Conservation (phyloP, 2,888 invertebrate species). For the Vannuccia rotundouncinata region DNA sequence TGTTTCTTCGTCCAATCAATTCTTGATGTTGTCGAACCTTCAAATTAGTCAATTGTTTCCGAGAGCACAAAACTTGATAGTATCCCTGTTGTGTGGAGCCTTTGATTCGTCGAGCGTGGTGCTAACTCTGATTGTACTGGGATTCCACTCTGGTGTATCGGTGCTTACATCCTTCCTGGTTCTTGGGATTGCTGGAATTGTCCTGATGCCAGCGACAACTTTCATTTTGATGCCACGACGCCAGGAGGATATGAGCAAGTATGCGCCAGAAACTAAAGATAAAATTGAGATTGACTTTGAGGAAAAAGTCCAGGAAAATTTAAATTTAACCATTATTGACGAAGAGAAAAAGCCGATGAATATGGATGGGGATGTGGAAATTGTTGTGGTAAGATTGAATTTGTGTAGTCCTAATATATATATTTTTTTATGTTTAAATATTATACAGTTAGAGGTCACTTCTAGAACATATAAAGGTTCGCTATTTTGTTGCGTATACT, state of each 20-base stretch:
- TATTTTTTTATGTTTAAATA: no score
- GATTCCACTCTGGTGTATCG: neutral
- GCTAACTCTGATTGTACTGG: neutral
- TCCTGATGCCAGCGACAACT: slow-evolving; percentile 22
- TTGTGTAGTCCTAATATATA: no score
- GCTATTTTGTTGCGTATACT: no score
- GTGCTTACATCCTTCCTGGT: slow-evolving; percentile 1
- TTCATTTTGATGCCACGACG: neutral
- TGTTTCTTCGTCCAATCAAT: neutral
- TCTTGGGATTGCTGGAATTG: neutral
- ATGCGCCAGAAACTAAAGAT: no score
- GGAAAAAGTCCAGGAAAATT: no score
- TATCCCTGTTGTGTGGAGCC: slow-evolving; percentile 19
- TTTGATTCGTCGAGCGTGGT: slow-evolving; percentile 28
- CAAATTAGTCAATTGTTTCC: slow-evolving; percentile 31
- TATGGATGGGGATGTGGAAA: no score
- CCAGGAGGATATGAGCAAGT: neutral
- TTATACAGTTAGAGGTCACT: no score
- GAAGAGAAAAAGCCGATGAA: no score
- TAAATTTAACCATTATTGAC: no score
- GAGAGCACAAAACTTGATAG: neutral
- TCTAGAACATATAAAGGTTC: no score
- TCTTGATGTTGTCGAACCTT: slow-evolving; percentile 29
- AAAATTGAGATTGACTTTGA: no score
- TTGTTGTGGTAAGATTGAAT: no score